Evolutionary conservation across 2,888 invertebrate species (phyloP).

Genomic region (Brenthis hecate): DNA sequence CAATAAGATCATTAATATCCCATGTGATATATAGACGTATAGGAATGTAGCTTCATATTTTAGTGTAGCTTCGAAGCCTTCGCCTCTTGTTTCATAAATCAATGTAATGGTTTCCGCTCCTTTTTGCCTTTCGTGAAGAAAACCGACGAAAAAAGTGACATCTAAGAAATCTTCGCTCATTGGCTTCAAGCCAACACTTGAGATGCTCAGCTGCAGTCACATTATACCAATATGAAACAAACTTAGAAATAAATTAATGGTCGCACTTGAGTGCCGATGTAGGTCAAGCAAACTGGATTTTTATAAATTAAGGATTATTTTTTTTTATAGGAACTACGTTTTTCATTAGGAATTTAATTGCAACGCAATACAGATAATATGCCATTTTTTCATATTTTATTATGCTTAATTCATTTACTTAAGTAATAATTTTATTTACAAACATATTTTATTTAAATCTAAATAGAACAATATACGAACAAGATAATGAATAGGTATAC

Average conservation of each 20-base stretch:
- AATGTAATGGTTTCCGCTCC: conserved; percentile 75
- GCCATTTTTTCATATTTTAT: too few species aligned
- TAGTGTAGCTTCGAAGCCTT: conserved; percentile 35
- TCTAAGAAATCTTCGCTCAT: conserved; percentile 57
- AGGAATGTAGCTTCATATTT: conserved; percentile 34
- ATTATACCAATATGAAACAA: conserved; percentile 37
- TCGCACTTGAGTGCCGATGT: conserved; percentile 30
- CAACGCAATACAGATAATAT: neutral
- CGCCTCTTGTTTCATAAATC: conserved; percentile 60
- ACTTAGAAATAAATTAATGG: conserved; percentile 38
- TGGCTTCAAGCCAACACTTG: conserved; percentile 62
- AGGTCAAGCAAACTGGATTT: conserved; percentile 25
- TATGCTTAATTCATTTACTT: too few species aligned
- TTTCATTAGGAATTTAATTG: neutral
- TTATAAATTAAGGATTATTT: conserved; percentile 1
- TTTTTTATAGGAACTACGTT: neutral
- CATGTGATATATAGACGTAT: conserved; percentile 13
- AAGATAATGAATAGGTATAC: too few species aligned
- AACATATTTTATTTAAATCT: too few species aligned
- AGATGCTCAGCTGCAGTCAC: conserved; percentile 51
- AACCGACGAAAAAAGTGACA: conserved; percentile 56
- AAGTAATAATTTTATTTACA: too few species aligned
- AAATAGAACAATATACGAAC: too few species aligned
- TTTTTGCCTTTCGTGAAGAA: conserved; percentile 56
- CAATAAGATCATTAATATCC: conserved; percentile 19